Evolutionary conservation across 2,797 vertebrate species (phyloP).

Genomic region (Acrossocheilus fasciatus): DNA sequence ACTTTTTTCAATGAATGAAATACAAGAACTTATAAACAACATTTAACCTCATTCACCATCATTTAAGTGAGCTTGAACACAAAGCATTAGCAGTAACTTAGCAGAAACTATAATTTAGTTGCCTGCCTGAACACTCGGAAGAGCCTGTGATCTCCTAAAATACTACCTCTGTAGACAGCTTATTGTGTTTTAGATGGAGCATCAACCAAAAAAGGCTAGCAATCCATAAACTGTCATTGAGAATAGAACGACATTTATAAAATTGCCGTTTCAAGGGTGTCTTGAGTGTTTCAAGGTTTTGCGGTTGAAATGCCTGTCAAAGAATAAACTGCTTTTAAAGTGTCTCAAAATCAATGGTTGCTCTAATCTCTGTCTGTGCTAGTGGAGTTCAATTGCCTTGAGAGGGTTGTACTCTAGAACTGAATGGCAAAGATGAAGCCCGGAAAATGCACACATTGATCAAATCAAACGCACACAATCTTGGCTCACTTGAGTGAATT

Average conservation of each 20-base stretch:
- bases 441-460: conserved; percentile 20
- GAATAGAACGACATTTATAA: background rate
- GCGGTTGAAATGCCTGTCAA: background rate
- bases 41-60: background rate
- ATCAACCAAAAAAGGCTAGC: background rate
- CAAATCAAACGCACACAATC: conserved; percentile 1
- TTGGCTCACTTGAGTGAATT: conserved; percentile 3
- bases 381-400: conserved; percentile 6
- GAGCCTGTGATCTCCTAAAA: background rate
- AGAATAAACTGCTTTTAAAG: conserved; percentile 36
- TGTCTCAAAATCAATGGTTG: conserved; percentile 2
- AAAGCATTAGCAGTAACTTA: background rate
- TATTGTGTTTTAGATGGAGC: background rate
- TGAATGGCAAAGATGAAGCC: conserved; percentile 18
- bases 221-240: background rate
- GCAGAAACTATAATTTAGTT: background rate
- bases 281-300: background rate
- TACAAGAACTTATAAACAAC: background rate
- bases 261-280: background rate
- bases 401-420: conserved; percentile 26
- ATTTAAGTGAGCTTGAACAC: background rate
- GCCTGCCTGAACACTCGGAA: background rate
- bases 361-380: conserved; percentile 24
- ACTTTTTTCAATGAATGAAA: background rate
- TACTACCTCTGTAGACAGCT: background rate